Evolutionary conservation across 2,797 vertebrate species (phyloP).

Genomic region (Enteromius anoplus): DNA sequence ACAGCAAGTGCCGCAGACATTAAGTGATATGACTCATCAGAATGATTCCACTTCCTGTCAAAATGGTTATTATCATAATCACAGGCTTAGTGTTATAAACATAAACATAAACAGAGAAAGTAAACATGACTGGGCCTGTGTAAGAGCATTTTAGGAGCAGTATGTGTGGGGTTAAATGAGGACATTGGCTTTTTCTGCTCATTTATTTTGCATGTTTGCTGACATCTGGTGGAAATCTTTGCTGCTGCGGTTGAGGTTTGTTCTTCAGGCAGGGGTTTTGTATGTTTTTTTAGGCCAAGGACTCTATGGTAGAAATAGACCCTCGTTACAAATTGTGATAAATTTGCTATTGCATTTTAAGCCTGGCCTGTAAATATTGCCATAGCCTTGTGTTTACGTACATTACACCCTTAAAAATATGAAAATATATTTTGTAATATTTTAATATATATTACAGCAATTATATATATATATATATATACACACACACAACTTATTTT

Average conservation of each 20-base stretch:
- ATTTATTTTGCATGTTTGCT: not conserved
- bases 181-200: not conserved
- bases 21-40: not conserved
- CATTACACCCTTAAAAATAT: not conserved
- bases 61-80: not conserved
- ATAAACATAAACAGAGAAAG: not conserved
- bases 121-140: not conserved
- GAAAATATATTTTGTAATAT: not conserved
- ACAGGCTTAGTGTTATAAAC: not conserved
- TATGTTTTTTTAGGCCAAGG: not conserved
- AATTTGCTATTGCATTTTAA: not conserved
- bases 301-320: not conserved
- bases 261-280: not conserved
- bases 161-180: not conserved
- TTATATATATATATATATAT: not conserved
- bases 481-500: not conserved
- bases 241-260: not conserved
- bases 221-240: constrained; percentile 28
- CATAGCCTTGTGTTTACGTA: too few species aligned
- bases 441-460: not conserved
- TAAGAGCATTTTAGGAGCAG: not conserved
- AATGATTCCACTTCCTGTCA: not conserved
- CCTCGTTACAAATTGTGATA: not conserved
- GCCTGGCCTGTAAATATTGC: not conserved
- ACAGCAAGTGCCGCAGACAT: too few species aligned